These are phyloP conservation scores for Amazona guildingii DNA, from an alignment of 2,113 vertebrate genomes.

Conservation along the genomic window DNA sequence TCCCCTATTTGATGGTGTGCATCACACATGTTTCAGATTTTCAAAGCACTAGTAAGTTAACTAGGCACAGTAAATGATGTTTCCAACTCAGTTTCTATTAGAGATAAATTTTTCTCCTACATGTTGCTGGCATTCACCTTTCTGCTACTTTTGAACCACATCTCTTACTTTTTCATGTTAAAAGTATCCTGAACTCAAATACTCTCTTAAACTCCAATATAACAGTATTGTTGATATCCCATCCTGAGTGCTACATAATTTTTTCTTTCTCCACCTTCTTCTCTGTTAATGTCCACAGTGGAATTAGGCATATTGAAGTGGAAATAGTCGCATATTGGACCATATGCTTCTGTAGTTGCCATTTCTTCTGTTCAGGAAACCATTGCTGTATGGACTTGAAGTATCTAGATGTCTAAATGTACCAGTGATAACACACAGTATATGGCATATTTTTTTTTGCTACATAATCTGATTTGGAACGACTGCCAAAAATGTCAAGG, in stretches of 20 bases:
- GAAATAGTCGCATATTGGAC: neutral
- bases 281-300: neutral
- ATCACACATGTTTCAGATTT: conserved; percentile 68
- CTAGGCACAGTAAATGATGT: conserved; percentile 58
- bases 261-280: neutral
- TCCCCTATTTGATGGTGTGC: conserved; percentile 68
- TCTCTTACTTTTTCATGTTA: neutral
- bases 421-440: neutral
- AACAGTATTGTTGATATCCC: neutral
- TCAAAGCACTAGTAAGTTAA: conserved; percentile 60
- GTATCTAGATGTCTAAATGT: neutral
- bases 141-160: neutral
- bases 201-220: neutral
- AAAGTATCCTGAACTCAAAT: neutral
- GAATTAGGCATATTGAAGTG: neutral
- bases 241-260: neutral
- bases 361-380: neutral
- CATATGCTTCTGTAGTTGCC: neutral
- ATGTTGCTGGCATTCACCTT: neutral
- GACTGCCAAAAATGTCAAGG: neutral
- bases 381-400: neutral
- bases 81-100: conserved; percentile 25
- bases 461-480: neutral
- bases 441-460: neutral
- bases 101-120: conserved; percentile 28